Evolutionary conservation across 2,888 invertebrate species (phyloP), one percentile per base, ranked within the genome.

Genomic region (Agriopis marginaria): DNA sequence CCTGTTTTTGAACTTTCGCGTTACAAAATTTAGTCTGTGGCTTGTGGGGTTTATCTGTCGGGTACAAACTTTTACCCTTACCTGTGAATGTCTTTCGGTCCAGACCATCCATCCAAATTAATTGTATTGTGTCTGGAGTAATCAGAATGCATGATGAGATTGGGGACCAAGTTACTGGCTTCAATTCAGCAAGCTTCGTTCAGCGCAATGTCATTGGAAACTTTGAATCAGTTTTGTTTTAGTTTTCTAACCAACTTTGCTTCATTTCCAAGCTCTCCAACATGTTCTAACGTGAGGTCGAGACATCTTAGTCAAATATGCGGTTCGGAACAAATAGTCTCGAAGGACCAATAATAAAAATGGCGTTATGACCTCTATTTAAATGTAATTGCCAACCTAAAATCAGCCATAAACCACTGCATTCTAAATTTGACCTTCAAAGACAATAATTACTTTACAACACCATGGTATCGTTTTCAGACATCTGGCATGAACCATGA

Each of bases 401-500:
- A 55, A 40, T 0, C 10, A 55, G 4, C 9, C 9, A 55, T 55
- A 55, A 55, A 56, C 55, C 42, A 42, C 42, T 56, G 42, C 55
- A 56, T 42, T 56, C 9, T 17, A 56, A 14, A 17, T 45, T 23
- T n/a, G 53, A 51, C 53, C 56, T 62, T 12, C 23, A 60, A 66
- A 44, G 61, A 61, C 55, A 56, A 45, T 58, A 53, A 63, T 63
- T 63, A 58, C 56, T 8, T 45, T 56, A 66, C 65, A 59, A 40
- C 51, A 54, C 63, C 39, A 49, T 23, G 17, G 56, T 68, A 69
- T 64, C 68, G 45, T 64, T 69, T 50, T 61, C 68, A 69, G 64
- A 61, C 55, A 69, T 64, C 64, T 68, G 58, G 55, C 55, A 12
- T 61, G 56, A 56, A 58, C 54, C 65, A 54, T 65, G 70, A 66